phyloP scores from a whole-genome alignment of 2,888 invertebrate genomes.

The Drosophila pullipes region DNA sequence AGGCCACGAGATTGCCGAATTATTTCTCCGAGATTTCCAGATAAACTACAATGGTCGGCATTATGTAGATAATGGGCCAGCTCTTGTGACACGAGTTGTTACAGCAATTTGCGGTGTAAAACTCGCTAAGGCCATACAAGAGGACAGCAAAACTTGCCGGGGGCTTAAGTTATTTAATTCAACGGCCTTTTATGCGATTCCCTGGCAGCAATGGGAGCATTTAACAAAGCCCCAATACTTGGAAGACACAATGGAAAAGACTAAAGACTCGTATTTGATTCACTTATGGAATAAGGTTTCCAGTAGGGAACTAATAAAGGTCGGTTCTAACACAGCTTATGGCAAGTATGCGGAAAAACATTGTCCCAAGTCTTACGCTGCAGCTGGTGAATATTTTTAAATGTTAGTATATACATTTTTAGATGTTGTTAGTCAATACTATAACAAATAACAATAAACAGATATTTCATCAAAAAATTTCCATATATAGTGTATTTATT shows the following conservation, averaged over 20 bases:
- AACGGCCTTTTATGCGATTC: slow-evolving; percentile 89
- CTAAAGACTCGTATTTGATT: slow-evolving; percentile 72
- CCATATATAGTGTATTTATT: not conserved
- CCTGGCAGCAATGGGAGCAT: slow-evolving; percentile 87
- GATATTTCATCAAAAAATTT: not conserved
- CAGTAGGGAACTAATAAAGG: slow-evolving; percentile 53
- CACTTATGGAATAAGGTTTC: slow-evolving; percentile 84
- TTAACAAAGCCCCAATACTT: slow-evolving; percentile 86
- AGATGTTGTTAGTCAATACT: not conserved
- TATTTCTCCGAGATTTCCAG: slow-evolving; percentile 86
- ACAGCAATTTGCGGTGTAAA: slow-evolving; percentile 86
- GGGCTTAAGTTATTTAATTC: slow-evolving; percentile 89
- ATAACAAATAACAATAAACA: not conserved
- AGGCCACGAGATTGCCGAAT: slow-evolving; percentile 87
- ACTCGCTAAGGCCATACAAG: slow-evolving; percentile 86
- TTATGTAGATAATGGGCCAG: slow-evolving; percentile 86
- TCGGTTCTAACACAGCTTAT: slow-evolving; percentile 78
- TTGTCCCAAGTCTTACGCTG: slow-evolving; percentile 81
- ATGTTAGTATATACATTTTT: no score
- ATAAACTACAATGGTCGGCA: slow-evolving; percentile 86
- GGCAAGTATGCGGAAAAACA: slow-evolving; percentile 73
- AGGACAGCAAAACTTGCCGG: slow-evolving; percentile 85
- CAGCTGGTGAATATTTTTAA: slow-evolving; percentile 73
- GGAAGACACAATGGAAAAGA: slow-evolving; percentile 78
- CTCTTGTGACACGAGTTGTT: slow-evolving; percentile 88